phyloP scores from a whole-genome alignment of 2,797 vertebrate species.

The Trematomus bernacchii region DNA sequence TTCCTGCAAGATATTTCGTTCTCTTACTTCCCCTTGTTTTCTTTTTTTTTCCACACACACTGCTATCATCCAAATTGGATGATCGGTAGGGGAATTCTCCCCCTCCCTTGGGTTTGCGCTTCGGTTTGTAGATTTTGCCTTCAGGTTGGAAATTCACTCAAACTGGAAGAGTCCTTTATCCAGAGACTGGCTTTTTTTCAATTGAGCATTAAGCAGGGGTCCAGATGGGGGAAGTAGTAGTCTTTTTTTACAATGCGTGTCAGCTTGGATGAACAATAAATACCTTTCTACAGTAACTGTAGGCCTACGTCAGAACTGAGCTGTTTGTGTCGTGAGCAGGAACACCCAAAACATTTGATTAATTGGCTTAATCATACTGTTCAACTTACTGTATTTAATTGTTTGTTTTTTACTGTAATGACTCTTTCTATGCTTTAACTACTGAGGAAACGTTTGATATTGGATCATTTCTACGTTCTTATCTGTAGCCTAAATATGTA shows the following conservation, averaged over 20 bases:
- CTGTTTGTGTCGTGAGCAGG: conserved; percentile 6
- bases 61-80: conserved; percentile 82
- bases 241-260: conserved; percentile 37
- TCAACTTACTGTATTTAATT: neutral
- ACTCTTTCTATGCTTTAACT: neutral
- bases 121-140: conserved; percentile 83
- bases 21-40: conserved; percentile 36
- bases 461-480: too few relatives aligned
- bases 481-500: neutral
- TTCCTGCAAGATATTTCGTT: conserved; percentile 71
- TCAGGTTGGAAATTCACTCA: conserved; percentile 79
- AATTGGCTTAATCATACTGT: conserved; percentile 1
- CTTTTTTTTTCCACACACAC: conserved; percentile 35
- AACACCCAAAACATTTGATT: neutral
- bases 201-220: conserved; percentile 66
- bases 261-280: conserved; percentile 29
- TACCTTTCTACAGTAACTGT: conserved; percentile 11
- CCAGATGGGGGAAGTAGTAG: conserved; percentile 27
- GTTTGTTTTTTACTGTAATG: too few relatives aligned
- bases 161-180: conserved; percentile 68
- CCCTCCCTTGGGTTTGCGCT: conserved; percentile 70
- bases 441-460: neutral
- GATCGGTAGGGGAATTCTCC: conserved; percentile 81
- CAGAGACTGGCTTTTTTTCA: conserved; percentile 64
- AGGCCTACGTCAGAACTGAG: neutral